A percentile compares a stretch with the other conserved stretches of the same genome.
phyloP scores from a whole-genome alignment of 1,140 invertebrate genomes.

The Cydia pomonella region DNA sequence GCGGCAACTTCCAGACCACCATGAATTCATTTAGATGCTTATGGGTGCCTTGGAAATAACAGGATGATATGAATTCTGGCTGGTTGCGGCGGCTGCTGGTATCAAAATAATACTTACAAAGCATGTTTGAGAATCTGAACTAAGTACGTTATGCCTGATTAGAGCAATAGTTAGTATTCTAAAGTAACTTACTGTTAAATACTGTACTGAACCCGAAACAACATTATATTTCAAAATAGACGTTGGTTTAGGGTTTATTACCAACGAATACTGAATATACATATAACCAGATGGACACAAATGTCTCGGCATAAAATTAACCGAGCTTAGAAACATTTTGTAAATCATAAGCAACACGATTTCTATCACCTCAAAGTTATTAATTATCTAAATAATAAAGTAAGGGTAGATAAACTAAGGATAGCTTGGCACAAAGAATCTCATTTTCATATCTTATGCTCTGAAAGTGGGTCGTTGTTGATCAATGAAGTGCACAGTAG shows the following conservation, averaged over 20 bases:
- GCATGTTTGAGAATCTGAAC: neutral
- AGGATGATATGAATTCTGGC: neutral
- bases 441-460: too few relatives aligned
- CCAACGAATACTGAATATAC: too few relatives aligned
- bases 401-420: too few relatives aligned
- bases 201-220: neutral
- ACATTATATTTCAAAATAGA: neutral
- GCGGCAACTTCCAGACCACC: neutral
- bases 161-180: neutral
- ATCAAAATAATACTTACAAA: constrained; percentile 9
- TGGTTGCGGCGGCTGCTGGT: neutral
- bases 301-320: too few relatives aligned
- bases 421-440: too few relatives aligned
- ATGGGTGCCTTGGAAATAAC: neutral
- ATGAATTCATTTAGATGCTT: neutral
- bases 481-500: too few relatives aligned
- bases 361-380: too few relatives aligned
- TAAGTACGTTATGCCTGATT: neutral
- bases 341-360: too few relatives aligned
- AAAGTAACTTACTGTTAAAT: neutral
- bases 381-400: too few relatives aligned
- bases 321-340: too few relatives aligned
- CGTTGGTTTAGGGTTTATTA: neutral
- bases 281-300: too few relatives aligned
- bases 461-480: too few relatives aligned